Evolutionary conservation across 2,888 invertebrate genomes (phyloP).

Genomic region (Drosophila neotestacea): DNA sequence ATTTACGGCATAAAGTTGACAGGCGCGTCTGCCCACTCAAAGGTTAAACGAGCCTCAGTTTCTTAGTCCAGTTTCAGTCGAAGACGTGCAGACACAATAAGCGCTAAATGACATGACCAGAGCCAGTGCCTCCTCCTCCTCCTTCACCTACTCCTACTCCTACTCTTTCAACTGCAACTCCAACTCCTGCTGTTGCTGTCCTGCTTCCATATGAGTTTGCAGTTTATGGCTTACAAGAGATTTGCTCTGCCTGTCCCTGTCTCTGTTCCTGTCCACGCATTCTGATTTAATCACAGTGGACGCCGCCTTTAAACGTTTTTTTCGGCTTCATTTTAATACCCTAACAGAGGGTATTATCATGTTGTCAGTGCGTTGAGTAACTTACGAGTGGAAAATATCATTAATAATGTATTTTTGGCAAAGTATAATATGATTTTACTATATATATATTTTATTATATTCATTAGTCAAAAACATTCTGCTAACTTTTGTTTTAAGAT

Average conservation of each 20-base stretch:
- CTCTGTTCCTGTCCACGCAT: conserved; percentile 63
- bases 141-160: conserved; percentile 1
- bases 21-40: conserved; percentile 70
- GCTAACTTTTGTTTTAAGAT: no score
- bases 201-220: conserved; percentile 70
- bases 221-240: conserved; percentile 73
- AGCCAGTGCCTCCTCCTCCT: conserved; percentile 20
- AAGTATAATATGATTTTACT: not conserved
- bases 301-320: conserved; percentile 63
- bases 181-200: conserved; percentile 15
- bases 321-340: conserved; percentile 48
- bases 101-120: conserved; percentile 73
- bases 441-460: no score
- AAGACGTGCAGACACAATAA: conserved; percentile 78
- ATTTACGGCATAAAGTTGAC: conserved; percentile 74
- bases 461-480: no score
- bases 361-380: not conserved
- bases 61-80: conserved; percentile 19
- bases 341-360: conserved; percentile 17
- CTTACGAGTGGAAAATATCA: not conserved
- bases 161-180: conserved; percentile 12
- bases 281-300: conserved; percentile 74
- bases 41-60: conserved; percentile 58
- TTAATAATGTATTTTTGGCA: not conserved
- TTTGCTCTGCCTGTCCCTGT: conserved; percentile 58